A percentile compares a stretch with the other conserved stretches of the same genome.
These are phyloP conservation scores for Andricus quercusramuli DNA, from an alignment of 2,888 invertebrate species.

Conservation along the genomic window DNA sequence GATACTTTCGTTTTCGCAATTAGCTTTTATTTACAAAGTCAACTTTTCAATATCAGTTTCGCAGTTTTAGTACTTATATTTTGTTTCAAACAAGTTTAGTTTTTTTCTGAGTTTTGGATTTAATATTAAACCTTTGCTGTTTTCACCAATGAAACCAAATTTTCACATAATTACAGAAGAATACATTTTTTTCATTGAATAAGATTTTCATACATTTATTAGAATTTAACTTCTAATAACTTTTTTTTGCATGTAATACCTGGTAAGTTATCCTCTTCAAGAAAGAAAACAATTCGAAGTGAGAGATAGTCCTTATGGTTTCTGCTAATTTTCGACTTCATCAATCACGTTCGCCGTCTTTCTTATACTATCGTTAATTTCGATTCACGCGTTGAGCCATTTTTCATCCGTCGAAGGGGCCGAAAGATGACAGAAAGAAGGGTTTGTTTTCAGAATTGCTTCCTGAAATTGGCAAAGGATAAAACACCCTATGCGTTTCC, in stretches of 20 bases:
- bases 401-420: constrained; percentile 32
- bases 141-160: not conserved
- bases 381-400: constrained; percentile 12
- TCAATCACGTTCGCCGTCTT: constrained; percentile 17
- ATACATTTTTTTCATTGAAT: not conserved
- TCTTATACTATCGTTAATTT: constrained; percentile 34
- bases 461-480: not conserved
- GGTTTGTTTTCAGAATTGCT: constrained; percentile 2
- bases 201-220: not conserved
- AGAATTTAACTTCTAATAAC: not conserved
- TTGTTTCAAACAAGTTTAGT: not conserved
- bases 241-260: not conserved
- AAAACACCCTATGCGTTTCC: not conserved
- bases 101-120: not conserved
- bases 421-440: constrained; percentile 5
- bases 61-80: not conserved
- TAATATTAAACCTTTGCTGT: too few relatives aligned
- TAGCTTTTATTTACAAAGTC: too few relatives aligned
- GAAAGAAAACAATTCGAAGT: constrained; percentile 1
- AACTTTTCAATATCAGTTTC: not conserved
- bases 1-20: too few relatives aligned
- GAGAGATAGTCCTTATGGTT: constrained; percentile 11
- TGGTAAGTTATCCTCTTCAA: not conserved
- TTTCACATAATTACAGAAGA: not conserved
- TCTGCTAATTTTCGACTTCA: constrained; percentile 31